phyloP scores from a whole-genome alignment of 2,113 vertebrate species.

The Myotis brandtii region DNA sequence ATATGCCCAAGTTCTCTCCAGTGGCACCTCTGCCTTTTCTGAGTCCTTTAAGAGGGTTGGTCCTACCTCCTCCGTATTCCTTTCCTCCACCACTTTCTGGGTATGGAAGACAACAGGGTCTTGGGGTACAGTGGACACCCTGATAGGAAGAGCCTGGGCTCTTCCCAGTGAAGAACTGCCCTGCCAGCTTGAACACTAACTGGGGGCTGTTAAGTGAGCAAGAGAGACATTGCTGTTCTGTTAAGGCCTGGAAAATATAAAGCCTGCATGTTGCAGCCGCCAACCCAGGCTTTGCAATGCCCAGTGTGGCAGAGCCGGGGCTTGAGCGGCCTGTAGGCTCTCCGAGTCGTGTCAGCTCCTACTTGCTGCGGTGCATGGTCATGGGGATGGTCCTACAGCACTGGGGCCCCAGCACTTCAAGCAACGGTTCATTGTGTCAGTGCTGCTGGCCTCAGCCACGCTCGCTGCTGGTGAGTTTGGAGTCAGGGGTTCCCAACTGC shows the following conservation, averaged over 20 bases:
- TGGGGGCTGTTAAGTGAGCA: background rate
- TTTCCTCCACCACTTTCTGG: background rate
- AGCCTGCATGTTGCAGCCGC: background rate
- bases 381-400: background rate
- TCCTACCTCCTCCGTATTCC: background rate
- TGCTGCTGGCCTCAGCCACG: background rate
- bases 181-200: background rate
- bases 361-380: background rate
- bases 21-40: background rate
- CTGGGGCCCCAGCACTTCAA: background rate
- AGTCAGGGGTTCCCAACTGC: background rate
- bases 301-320: background rate
- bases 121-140: background rate
- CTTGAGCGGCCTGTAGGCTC: too few species aligned
- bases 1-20: background rate
- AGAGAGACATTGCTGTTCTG: background rate
- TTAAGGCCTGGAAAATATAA: background rate
- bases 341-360: background rate
- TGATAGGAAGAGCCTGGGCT: background rate
- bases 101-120: background rate
- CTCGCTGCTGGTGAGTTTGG: background rate
- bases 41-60: background rate
- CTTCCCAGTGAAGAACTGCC: background rate
- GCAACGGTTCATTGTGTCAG: background rate
- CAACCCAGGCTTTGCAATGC: background rate